Evolutionary conservation across 2,113 vertebrate species (phyloP).

Genomic region (Solenodon paradoxus): DNA sequence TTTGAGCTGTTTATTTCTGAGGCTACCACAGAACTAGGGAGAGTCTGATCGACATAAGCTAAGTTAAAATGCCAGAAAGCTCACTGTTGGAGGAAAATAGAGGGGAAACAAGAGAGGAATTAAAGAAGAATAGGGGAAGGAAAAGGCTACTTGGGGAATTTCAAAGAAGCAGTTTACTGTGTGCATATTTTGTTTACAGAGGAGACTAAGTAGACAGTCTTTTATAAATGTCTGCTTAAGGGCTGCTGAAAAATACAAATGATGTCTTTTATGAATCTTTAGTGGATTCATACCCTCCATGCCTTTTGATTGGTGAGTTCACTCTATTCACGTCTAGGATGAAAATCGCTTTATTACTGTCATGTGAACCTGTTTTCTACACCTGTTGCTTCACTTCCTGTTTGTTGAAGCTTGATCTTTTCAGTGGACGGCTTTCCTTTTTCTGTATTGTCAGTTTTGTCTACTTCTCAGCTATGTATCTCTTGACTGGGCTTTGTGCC

Average conservation of each 20-base stretch:
- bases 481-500: too few species aligned
- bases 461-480: too few species aligned
- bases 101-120: background rate
- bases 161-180: background rate
- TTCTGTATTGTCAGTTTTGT: too few species aligned
- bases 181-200: slow-evolving; percentile 24
- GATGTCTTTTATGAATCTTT: slow-evolving; percentile 8
- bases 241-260: slow-evolving; percentile 24
- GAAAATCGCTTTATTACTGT: too few species aligned
- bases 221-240: background rate
- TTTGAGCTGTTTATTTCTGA: background rate
- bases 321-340: too few species aligned
- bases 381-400: too few species aligned
- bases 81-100: background rate
- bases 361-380: too few species aligned
- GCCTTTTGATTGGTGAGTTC: too few species aligned
- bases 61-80: background rate
- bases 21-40: background rate
- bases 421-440: too few species aligned
- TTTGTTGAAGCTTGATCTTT: too few species aligned
- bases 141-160: background rate
- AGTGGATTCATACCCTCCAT: background rate
- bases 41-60: background rate
- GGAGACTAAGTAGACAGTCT: background rate
- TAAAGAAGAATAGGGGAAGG: background rate